These are phyloP conservation scores for Leptinotarsa defecta DNA, from an alignment of 1,140 invertebrate species.

Conservation along the genomic window DNA sequence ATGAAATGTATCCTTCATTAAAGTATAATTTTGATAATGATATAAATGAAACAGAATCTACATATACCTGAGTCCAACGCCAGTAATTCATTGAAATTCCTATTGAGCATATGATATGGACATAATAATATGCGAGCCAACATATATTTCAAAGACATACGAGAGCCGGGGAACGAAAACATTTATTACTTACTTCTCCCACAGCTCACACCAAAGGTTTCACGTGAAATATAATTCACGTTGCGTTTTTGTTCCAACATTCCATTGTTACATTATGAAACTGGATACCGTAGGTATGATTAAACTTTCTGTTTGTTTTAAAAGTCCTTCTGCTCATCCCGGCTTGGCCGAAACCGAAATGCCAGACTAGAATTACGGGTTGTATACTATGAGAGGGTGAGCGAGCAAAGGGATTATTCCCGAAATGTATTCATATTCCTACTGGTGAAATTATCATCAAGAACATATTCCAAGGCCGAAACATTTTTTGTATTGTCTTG, in stretches of 20 bases:
- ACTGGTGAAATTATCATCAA: no score
- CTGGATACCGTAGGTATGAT: neutral
- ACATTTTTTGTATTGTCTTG: no score
- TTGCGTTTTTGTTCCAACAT: slow-evolving; percentile 2
- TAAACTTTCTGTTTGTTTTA: slow-evolving; percentile 4
- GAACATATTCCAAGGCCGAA: no score
- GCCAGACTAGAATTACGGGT: neutral
- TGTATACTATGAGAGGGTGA: neutral
- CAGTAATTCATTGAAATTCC: neutral
- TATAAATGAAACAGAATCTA: no score
- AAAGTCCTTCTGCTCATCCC: neutral
- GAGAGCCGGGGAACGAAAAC: neutral
- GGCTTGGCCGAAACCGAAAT: neutral
- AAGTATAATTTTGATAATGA: no score
- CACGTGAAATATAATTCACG: neutral
- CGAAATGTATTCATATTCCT: no score
- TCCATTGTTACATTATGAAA: slow-evolving; percentile 1
- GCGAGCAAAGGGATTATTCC: no score
- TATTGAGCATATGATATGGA: neutral
- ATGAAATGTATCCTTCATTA: no score
- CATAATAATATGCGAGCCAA: neutral
- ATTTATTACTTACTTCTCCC: neutral
- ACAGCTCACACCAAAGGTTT: neutral
- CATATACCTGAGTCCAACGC: neutral
- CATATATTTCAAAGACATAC: neutral